These are phyloP conservation scores for Volucella zonaria DNA, from an alignment of 2,888 invertebrate genomes.

Conservation along the genomic window DNA sequence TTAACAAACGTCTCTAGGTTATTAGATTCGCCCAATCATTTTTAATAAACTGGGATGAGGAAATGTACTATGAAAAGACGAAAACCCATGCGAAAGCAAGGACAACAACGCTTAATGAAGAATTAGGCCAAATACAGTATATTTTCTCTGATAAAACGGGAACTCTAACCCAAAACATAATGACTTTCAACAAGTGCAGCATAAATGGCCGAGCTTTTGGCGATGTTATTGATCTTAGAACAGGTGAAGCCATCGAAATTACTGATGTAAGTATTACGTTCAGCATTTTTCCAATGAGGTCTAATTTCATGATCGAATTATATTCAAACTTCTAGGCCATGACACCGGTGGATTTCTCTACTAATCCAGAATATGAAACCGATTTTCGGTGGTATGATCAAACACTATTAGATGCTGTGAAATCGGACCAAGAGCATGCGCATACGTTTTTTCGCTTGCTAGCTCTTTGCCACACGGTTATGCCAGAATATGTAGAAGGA, in stretches of 20 bases:
- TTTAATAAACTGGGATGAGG: conserved; percentile 99
- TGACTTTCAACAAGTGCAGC: conserved; percentile 99
- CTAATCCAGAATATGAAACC: conserved; percentile 94
- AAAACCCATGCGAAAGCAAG: conserved; percentile 96
- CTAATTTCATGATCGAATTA: conserved; percentile 2
- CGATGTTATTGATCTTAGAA: conserved; percentile 92
- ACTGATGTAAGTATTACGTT: conserved; percentile 87
- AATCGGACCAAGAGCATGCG: conserved; percentile 88
- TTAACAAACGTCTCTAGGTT: conserved; percentile 84
- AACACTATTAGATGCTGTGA: conserved; percentile 91
- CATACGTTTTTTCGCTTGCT: conserved; percentile 95
- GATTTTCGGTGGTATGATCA: conserved; percentile 97
- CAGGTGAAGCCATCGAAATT: conserved; percentile 93
- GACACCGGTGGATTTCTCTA: conserved; percentile 95
- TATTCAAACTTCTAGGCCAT: conserved; percentile 85
- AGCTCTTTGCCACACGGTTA: conserved; percentile 98
- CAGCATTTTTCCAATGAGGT: neutral
- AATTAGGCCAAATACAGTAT: conserved; percentile 99
- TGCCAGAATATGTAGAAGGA: conserved; percentile 95
- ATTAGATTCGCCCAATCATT: conserved; percentile 99
- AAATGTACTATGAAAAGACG: conserved; percentile 96
- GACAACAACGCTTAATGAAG: conserved; percentile 99
- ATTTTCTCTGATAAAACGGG: conserved; percentile 99
- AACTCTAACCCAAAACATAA: conserved; percentile 99
- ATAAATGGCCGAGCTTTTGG: conserved; percentile 96